Conservation (phyloP, 2,113 vertebrate species). For the Plecturocebus donacophilus region DNA sequence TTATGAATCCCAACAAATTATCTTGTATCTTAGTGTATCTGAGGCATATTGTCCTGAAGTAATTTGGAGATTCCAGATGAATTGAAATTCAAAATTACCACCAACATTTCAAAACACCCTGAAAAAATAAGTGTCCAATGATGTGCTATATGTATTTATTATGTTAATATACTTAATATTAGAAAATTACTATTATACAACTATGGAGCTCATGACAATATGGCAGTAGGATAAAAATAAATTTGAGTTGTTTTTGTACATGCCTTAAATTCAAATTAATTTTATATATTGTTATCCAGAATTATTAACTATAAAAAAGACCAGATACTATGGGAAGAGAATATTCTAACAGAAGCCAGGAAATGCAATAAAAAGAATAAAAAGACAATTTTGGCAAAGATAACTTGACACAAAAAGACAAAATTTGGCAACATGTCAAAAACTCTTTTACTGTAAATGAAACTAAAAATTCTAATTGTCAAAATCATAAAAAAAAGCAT, state of each 20-base stretch:
- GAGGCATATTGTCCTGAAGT: neutral
- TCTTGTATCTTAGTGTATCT: neutral
- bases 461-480: neutral
- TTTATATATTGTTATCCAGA: neutral
- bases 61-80: neutral
- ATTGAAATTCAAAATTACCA: neutral
- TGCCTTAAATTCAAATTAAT: neutral
- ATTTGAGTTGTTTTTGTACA: neutral
- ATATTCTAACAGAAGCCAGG: neutral
- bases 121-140: neutral
- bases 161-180: neutral
- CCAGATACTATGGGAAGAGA: neutral
- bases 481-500: neutral
- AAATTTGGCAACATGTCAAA: neutral
- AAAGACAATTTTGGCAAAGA: neutral
- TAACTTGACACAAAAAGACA: neutral
- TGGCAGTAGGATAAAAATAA: neutral
- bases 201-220: neutral
- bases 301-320: conserved; percentile 7
- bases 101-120: neutral
- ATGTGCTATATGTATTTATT: neutral
- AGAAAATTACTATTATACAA: neutral
- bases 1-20: neutral
- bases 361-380: neutral
- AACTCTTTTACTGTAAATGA: neutral